phyloP scores from a whole-genome alignment of 2,797 vertebrate genomes.

The Neosilurus hyrtlii region DNA sequence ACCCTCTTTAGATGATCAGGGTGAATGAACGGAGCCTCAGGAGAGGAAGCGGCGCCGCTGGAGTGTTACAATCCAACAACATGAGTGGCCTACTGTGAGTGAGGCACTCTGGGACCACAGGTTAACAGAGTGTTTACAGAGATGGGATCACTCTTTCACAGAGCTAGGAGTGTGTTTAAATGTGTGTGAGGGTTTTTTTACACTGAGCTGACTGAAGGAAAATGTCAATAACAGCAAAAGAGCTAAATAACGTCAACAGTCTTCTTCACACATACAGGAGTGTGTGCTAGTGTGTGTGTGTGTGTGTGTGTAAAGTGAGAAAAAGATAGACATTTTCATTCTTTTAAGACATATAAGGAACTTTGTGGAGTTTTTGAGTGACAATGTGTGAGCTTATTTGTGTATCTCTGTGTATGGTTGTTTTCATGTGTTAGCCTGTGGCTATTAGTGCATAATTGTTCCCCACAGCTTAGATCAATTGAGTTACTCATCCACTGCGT shows the following conservation, averaged over 20 bases:
- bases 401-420: slow-evolving; percentile 21
- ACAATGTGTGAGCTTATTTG: slow-evolving; percentile 27
- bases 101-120: slow-evolving; percentile 38
- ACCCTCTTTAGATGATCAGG: slow-evolving; percentile 40
- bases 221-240: slow-evolving; percentile 47
- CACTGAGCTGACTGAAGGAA: slow-evolving; percentile 34
- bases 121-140: slow-evolving; percentile 49
- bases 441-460: slow-evolving; percentile 37
- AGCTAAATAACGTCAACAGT: slow-evolving; percentile 36
- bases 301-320: not conserved
- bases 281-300: slow-evolving; percentile 21
- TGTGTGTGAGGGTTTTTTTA: slow-evolving; percentile 38
- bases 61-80: slow-evolving; percentile 31
- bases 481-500: slow-evolving; percentile 38
- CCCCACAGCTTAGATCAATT: slow-evolving; percentile 52
- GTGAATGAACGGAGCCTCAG: slow-evolving; percentile 27
- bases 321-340: not conserved
- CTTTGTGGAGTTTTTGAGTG: slow-evolving; percentile 20
- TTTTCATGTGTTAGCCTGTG: not conserved
- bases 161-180: slow-evolving; percentile 16
- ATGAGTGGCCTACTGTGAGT: slow-evolving; percentile 31
- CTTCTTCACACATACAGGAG: slow-evolving; percentile 40
- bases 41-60: slow-evolving; percentile 17
- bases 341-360: slow-evolving; percentile 6
- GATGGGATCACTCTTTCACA: slow-evolving; percentile 34